Percentiles rank a stretch among this genome's conserved stretches.
Conservation (phyloP, 92 coral and sea anemone genomes). For the Parazoanthus swiftii region DNA sequence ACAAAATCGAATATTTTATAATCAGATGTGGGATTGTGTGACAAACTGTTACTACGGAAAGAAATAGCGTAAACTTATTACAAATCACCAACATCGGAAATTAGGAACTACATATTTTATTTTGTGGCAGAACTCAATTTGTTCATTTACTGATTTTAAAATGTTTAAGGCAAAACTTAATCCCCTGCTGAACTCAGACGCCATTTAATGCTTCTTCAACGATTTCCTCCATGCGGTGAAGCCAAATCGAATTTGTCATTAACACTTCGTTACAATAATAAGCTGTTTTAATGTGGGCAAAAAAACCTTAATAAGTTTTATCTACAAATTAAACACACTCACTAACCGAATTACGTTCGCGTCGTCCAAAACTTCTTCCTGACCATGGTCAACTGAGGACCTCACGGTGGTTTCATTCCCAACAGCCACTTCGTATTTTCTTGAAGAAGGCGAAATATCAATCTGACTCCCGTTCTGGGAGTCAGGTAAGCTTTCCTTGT, state of each 20-base stretch:
- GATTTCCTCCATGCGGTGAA: background rate
- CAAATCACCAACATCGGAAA: background rate
- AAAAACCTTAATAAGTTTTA: constrained; percentile 16
- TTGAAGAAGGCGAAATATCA: constrained; percentile 38
- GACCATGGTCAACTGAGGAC: background rate
- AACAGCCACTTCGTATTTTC: constrained; percentile 37
- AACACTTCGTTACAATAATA: background rate
- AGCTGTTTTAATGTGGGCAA: background rate
- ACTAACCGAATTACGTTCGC: constrained; percentile 34
- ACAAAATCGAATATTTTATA: too few species aligned
- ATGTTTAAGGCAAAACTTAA: too few species aligned
- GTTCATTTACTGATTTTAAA: background rate
- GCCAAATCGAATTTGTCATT: background rate
- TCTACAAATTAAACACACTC: constrained; percentile 4
- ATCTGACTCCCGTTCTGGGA: constrained; percentile 74
- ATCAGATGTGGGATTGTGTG: too few species aligned
- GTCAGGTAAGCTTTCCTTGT: constrained; percentile 83
- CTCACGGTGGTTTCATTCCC: background rate
- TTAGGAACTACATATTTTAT: background rate
- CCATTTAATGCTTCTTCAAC: background rate
- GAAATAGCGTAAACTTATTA: too few species aligned
- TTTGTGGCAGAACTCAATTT: background rate
- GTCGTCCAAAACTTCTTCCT: constrained; percentile 11
- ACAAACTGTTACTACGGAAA: too few species aligned
- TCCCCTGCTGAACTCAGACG: background rate